These are phyloP conservation scores for Coregonus ussuriensis DNA, from an alignment of 2,797 vertebrate genomes.

Conservation along the genomic window DNA sequence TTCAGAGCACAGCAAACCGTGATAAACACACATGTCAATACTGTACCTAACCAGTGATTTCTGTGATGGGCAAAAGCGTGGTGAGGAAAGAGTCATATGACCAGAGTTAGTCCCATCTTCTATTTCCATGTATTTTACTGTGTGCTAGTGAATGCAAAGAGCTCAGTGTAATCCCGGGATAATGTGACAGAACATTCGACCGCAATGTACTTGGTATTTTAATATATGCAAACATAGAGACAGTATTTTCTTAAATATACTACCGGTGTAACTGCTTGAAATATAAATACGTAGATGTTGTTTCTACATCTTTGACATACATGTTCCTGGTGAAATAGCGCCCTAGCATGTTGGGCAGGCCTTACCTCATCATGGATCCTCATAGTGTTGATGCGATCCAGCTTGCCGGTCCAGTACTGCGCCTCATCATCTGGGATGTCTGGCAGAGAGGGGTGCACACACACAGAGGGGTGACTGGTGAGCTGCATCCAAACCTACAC, in stretches of 20 bases:
- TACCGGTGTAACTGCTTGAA: not conserved
- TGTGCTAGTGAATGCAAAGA: not conserved
- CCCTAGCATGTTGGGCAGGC: not conserved
- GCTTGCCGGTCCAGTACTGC: conserved; percentile 92
- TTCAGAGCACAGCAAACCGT: not conserved
- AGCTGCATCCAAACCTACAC: not conserved
- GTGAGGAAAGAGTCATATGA: not conserved
- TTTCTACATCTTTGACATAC: not conserved
- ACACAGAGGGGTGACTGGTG: not conserved
- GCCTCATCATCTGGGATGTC: conserved; percentile 98
- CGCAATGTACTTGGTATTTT: not conserved
- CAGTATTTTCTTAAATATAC: not conserved
- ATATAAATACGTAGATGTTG: not conserved
- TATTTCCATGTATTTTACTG: not conserved
- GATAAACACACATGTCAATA: not conserved
- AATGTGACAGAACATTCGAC: not conserved
- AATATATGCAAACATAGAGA: not conserved
- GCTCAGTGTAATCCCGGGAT: not conserved
- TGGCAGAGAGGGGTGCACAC: conserved; percentile 54
- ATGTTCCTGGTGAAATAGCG: not conserved
- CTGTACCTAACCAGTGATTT: not conserved
- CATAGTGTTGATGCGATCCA: conserved; percentile 89
- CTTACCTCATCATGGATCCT: conserved; percentile 86
- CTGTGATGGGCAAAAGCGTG: not conserved
- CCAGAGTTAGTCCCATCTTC: not conserved